These are phyloP conservation scores for Elachura formosa DNA, from an alignment of 2,113 vertebrate species.

Conservation along the genomic window DNA sequence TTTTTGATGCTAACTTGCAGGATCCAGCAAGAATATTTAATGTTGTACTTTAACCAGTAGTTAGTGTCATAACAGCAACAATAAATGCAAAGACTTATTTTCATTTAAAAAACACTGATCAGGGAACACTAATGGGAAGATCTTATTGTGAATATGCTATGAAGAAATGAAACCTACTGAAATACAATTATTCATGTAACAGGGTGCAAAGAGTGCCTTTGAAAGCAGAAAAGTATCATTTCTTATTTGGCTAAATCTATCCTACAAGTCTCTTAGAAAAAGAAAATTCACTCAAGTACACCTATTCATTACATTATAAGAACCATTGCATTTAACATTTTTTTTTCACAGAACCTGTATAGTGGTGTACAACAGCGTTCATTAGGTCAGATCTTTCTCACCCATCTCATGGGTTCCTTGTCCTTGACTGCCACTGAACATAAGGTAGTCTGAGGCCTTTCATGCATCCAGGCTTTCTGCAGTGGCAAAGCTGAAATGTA, in stretches of 20 bases:
- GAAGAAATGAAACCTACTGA: background rate
- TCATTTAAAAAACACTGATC: background rate
- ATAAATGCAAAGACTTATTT: background rate
- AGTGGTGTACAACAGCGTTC: background rate
- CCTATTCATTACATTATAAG: background rate
- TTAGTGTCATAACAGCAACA: background rate
- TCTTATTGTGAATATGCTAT: background rate
- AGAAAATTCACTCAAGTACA: background rate
- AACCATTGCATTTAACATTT: background rate
- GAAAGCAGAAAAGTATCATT: background rate
- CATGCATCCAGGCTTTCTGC: background rate
- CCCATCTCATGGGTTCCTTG: background rate
- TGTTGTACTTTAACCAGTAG: background rate
- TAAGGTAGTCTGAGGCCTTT: background rate
- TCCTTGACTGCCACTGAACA: background rate
- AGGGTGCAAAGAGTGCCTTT: background rate
- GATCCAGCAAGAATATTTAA: background rate
- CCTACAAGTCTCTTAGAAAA: background rate
- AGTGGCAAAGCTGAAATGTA: background rate
- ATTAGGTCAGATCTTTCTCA: background rate
- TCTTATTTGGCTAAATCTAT: background rate
- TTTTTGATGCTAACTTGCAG: background rate
- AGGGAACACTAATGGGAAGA: background rate
- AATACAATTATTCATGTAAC: background rate
- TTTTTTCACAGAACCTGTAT: background rate